A percentile compares a stretch with the other conserved stretches of the same genome.
These are phyloP conservation scores for Meiosimyza decipiens DNA, from an alignment of 2,888 invertebrate genomes.

Conservation along the genomic window DNA sequence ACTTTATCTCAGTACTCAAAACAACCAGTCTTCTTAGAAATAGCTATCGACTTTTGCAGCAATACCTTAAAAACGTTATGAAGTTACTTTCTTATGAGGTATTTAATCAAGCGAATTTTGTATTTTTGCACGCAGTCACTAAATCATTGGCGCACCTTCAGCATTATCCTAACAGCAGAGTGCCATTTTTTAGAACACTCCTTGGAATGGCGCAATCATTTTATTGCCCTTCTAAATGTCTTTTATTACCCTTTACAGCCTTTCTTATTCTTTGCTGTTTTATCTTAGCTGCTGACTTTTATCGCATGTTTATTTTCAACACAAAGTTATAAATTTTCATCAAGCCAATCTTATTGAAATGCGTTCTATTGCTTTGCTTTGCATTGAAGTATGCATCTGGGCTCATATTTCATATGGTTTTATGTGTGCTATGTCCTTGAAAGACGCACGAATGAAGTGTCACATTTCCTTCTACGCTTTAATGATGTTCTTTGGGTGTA, in stretches of 20 bases:
- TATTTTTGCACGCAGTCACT: neutral
- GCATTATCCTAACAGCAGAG: no score
- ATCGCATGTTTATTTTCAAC: neutral
- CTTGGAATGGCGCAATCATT: neutral
- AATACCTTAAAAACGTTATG: no score
- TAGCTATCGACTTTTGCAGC: no score
- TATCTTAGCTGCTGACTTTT: neutral
- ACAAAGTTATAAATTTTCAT: constrained; percentile 18
- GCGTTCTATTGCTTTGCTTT: neutral
- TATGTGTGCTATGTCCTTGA: neutral
- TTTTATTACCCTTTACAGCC: neutral
- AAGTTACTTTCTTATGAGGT: neutral
- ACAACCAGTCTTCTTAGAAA: no score
- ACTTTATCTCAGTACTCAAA: no score
- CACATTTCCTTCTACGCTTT: neutral
- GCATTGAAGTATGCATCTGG: neutral
- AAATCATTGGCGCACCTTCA: constrained; percentile 7
- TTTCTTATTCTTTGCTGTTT: neutral
- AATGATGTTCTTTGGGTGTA: constrained; percentile 5
- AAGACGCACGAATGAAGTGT: constrained; percentile 1
- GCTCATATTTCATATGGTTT: constrained; percentile 18
- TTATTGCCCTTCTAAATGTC: constrained; percentile 7
- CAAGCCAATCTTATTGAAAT: constrained; percentile 18
- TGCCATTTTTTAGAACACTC: no score
- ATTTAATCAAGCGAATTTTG: constrained; percentile 18